Base-by-base conservation (phyloP, 2,888 invertebrate species). In the Oscheius sp. region DNA sequence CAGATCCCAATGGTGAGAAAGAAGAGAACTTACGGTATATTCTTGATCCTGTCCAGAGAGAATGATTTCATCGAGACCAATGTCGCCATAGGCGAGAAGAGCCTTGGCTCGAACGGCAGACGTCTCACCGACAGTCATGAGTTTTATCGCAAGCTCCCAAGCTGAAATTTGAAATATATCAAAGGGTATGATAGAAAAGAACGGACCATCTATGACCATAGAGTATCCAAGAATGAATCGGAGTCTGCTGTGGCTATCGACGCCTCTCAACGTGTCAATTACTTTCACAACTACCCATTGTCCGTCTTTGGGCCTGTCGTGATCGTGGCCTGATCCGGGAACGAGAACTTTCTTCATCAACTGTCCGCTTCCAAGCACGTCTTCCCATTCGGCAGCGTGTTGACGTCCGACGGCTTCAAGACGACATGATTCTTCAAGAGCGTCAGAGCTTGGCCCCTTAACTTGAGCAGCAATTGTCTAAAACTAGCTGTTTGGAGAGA, bases 161-260 rank as follows among this genome's bases (percentile, higher is more conserved):
- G 80, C 80, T 80, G 42, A 70, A 78, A 74, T 11, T 35, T 2
- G n/a, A n/a, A n/a, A n/a, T n/a, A 0, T 21, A 0, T 21, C 21
- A 21, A 21, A 21, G 21, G 21, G 21, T n/a, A 5, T 42, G 3
- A 65, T 58, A 4, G 57, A 9, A 51, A 66, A 48, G 13, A 35
- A 59, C 73, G 9, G 7, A 80, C 80, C 80, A 73, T 80, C 80
- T 47, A 80, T 72, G n/a, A 77, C 76, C 76, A 79, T 79, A 10
- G 73, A 70, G 63, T 70, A 80, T 0, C 80, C 80, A 42, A 75
- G 51, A 47, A 79, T 73, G 53, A 79, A 77, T 1, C 33, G 42
- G 33, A 80, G 55, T 5, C 70, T 37, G 9, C 62, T 47, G 48
- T 79, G 74, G 10, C 51, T 68, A 55, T 79, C 79, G 29, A 74